Evolutionary conservation across 2,113 vertebrate genomes (phyloP).

Genomic region (Rostratula benghalensis): DNA sequence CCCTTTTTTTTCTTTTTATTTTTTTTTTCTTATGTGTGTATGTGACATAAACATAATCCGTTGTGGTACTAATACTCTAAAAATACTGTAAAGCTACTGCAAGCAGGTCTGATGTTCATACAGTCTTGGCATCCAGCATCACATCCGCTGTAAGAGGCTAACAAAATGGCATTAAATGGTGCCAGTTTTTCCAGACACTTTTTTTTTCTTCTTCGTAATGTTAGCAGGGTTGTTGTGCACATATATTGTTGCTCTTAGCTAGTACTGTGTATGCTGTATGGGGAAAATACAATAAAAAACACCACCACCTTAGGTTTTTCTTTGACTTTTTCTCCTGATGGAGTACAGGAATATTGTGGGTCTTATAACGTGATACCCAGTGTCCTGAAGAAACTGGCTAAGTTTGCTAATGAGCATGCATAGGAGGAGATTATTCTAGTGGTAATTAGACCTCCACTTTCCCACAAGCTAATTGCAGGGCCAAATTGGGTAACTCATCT

Average conservation of each 20-base stretch:
- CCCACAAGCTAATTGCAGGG: background rate
- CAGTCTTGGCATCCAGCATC: background rate
- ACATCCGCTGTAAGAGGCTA: background rate
- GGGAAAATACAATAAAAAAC: background rate
- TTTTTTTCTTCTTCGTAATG: background rate
- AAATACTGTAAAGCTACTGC: background rate
- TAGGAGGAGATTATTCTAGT: background rate
- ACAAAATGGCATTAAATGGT: background rate
- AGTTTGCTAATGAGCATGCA: background rate
- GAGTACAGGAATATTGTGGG: background rate
- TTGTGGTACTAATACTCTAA: background rate
- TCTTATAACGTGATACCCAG: fast-evolving
- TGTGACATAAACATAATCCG: background rate
- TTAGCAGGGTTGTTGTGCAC: background rate
- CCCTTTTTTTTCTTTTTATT: too few species aligned
- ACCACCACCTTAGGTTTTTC: background rate
- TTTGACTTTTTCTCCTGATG: background rate
- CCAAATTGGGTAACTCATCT: background rate
- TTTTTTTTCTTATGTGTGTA: background rate
- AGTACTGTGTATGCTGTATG: fast-evolving
- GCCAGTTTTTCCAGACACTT: background rate
- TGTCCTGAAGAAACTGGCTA: background rate
- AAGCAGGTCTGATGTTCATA: background rate
- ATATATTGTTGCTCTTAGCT: background rate
- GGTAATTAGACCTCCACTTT: background rate